These are phyloP conservation scores for Mustela nigripes DNA, from an alignment of 2,113 vertebrate genomes.

Conservation along the genomic window DNA sequence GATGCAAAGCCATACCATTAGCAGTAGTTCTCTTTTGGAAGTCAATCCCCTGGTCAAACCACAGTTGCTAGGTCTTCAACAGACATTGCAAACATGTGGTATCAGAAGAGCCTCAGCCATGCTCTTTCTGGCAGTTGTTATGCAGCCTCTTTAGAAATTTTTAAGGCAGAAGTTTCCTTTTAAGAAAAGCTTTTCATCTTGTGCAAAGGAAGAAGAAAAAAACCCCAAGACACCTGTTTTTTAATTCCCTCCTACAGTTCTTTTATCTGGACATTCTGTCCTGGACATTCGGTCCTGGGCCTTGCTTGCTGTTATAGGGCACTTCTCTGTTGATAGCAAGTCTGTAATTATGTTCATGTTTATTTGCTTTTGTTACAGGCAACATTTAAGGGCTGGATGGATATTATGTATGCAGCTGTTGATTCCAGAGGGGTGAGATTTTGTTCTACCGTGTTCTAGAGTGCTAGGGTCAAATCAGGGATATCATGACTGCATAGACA, in stretches of 20 bases:
- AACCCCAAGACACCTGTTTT: not conserved
- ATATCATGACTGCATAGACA: not conserved
- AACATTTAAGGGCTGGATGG: conserved; percentile 90
- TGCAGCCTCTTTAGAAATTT: not conserved
- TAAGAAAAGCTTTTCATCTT: not conserved
- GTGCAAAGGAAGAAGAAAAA: not conserved
- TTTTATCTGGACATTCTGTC: not conserved
- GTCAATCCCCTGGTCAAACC: not conserved
- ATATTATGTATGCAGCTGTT: conserved; percentile 89
- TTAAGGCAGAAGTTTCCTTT: conserved; percentile 14
- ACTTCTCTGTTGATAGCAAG: not conserved
- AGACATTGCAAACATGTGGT: not conserved
- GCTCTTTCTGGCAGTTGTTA: not conserved
- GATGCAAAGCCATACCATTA: not conserved
- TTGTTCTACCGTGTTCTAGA: not conserved
- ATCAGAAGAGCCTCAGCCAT: not conserved
- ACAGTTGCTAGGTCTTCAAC: not conserved
- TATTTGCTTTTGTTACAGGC: conserved; percentile 84
- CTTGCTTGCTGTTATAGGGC: not conserved
- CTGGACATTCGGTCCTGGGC: not conserved
- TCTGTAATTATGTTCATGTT: not conserved
- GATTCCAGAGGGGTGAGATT: conserved; percentile 83
- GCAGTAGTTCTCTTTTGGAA: not conserved
- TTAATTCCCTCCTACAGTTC: not conserved
- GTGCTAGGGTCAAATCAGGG: not conserved